A percentile compares a stretch with the other conserved stretches of the same genome.
phyloP scores from a whole-genome alignment of 2,888 invertebrate species.

The Tanypteryx hageni region DNA sequence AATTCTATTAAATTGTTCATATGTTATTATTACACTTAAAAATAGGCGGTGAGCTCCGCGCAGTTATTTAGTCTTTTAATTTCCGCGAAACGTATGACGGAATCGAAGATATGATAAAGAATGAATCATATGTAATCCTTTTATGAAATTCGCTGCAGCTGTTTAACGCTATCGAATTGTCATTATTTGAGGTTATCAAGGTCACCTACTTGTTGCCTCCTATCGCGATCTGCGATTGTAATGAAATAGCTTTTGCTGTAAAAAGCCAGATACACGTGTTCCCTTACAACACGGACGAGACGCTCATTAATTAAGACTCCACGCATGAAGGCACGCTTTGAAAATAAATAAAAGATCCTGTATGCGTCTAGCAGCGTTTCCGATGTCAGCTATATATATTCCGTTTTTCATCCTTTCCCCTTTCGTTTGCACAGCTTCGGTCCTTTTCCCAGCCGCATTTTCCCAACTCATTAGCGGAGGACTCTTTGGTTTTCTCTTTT shows the following conservation, averaged over 20 bases:
- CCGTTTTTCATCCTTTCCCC: neutral
- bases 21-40: no score
- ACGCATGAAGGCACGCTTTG: neutral
- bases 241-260: neutral
- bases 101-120: no score
- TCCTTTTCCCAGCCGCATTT: neutral
- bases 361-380: neutral
- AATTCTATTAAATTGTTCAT: no score
- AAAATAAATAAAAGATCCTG: neutral
- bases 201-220: neutral
- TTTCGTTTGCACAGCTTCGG: neutral
- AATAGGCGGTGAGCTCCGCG: no score
- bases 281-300: neutral
- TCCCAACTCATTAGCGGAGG: neutral
- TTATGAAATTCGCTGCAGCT: neutral
- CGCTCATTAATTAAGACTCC: constrained; percentile 43
- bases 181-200: neutral
- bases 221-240: neutral
- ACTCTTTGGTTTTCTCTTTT: neutral
- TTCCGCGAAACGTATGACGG: no score
- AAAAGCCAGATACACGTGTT: neutral
- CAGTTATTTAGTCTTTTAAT: no score
- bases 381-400: neutral
- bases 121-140: neutral
- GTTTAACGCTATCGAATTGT: neutral